These are phyloP conservation scores for Ficedula albicollis DNA, from an alignment of 2,797 vertebrate genomes.

Conservation along the genomic window DNA sequence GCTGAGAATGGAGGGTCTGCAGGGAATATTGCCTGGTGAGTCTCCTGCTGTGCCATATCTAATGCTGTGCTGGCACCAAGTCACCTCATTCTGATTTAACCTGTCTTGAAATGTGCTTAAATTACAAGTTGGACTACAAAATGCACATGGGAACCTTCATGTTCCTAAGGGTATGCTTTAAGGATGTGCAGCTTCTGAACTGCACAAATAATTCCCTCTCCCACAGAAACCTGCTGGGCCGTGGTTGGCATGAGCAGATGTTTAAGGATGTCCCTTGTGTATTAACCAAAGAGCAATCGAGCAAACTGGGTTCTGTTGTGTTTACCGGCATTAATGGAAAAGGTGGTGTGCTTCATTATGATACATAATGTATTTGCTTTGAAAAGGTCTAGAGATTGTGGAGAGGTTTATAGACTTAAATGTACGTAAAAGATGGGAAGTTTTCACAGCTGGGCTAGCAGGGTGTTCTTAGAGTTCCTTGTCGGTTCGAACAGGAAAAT, in stretches of 20 bases:
- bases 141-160: no score
- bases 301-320: not conserved
- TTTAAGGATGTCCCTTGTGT: not conserved
- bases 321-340: not conserved
- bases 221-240: no score
- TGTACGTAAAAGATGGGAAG: not conserved
- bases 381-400: not conserved
- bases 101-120: not conserved
- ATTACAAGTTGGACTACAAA: no score
- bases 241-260: not conserved
- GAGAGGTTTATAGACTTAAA: not conserved
- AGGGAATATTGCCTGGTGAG: not conserved
- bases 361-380: not conserved
- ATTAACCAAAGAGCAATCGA: not conserved
- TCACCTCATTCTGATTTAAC: no score
- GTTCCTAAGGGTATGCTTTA: no score
- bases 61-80: not conserved
- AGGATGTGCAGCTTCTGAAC: no score
- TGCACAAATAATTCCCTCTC: no score
- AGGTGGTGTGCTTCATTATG: not conserved
- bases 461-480: not conserved
- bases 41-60: not conserved
- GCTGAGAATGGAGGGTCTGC: not conserved
- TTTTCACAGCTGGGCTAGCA: not conserved
- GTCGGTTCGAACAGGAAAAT: no score